These are phyloP conservation scores for Lepus americanus DNA, from an alignment of 2,113 vertebrate genomes.

Conservation along the genomic window DNA sequence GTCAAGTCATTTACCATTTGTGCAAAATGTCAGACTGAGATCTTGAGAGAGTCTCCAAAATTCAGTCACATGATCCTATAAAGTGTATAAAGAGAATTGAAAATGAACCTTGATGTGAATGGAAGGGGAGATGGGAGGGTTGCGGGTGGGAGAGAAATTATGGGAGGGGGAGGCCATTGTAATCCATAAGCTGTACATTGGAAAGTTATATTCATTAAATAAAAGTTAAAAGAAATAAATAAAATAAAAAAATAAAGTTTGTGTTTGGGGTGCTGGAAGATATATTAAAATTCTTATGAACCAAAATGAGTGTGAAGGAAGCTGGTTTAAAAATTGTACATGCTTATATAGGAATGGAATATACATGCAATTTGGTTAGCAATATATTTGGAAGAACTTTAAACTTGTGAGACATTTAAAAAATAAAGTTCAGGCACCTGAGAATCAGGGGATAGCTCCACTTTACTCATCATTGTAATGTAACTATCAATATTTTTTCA, in stretches of 20 bases:
- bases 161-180: no score
- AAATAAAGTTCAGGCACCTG: slow-evolving; percentile 32
- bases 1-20: neutral
- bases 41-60: slow-evolving; percentile 50
- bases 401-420: neutral
- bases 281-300: slow-evolving; percentile 43
- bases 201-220: no score
- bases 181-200: no score
- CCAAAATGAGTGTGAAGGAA: slow-evolving; percentile 43
- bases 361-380: neutral
- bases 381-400: slow-evolving; percentile 7
- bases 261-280: neutral
- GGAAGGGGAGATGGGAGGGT: no score
- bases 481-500: slow-evolving; percentile 57
- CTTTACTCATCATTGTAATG: slow-evolving; percentile 10
- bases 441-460: slow-evolving; percentile 41
- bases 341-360: slow-evolving; percentile 42
- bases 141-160: no score
- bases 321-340: neutral
- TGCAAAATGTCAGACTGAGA: slow-evolving; percentile 24
- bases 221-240: no score
- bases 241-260: neutral
- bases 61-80: slow-evolving; percentile 5
- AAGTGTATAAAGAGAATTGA: no score
- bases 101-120: no score